A percentile compares a stretch with the other conserved stretches of the same genome.
Conservation (phyloP, 2,797 vertebrate genomes). For the Rallus crepitans region DNA sequence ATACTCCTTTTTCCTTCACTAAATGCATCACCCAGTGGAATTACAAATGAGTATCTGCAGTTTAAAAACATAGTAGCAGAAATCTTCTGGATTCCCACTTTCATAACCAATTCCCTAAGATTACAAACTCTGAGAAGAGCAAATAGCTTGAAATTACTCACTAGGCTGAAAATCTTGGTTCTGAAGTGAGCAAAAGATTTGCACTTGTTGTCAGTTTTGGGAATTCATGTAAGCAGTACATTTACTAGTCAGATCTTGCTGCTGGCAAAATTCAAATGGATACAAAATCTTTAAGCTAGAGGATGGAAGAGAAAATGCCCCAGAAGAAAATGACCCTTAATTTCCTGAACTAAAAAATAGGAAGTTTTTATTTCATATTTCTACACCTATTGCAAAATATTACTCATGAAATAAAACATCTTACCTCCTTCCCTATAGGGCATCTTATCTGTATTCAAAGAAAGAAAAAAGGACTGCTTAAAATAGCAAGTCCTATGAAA, state of each 20-base stretch:
- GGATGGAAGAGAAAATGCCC: not conserved
- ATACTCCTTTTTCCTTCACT: not conserved
- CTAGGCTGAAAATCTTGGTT: not conserved
- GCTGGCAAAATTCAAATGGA: conserved; percentile 37
- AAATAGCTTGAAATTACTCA: not conserved
- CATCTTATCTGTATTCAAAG: not conserved
- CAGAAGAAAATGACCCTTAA: conserved; percentile 1
- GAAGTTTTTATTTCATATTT: not conserved
- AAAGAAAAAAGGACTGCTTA: not conserved
- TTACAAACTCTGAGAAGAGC: not conserved
- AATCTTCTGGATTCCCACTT: not conserved
- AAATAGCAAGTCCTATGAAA: not conserved
- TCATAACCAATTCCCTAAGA: not conserved
- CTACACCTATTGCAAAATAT: not conserved
- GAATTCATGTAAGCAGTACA: fast-evolving
- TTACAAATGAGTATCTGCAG: not conserved
- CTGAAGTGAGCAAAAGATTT: conserved; percentile 29
- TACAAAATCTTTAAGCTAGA: conserved; percentile 5
- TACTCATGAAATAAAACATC: not conserved
- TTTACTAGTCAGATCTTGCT: conserved; percentile 18
- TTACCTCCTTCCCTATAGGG: not conserved
- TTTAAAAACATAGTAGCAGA: not conserved
- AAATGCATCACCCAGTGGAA: not conserved
- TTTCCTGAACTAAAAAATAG: not conserved
- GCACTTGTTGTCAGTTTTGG: not conserved